Evolutionary conservation across 2,797 vertebrate genomes (phyloP).

Genomic region (Anniella stebbinsi): DNA sequence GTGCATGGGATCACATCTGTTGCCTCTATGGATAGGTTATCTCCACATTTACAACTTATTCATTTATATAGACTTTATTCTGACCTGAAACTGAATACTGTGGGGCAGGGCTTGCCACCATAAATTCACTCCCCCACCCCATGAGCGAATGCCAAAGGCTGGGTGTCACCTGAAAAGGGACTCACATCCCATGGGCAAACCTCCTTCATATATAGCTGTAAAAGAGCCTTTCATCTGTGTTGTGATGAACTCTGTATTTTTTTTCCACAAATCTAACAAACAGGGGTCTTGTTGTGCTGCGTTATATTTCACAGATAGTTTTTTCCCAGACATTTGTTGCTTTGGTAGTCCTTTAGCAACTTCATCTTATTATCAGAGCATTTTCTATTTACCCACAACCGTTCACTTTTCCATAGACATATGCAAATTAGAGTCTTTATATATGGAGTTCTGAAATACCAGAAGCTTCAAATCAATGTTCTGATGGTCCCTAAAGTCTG

Average conservation of each 20-base stretch:
- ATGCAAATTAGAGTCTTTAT: background rate
- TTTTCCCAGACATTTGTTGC: background rate
- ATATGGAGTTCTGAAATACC: conserved; percentile 9
- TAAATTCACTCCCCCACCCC: background rate
- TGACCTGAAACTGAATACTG: too few species aligned
- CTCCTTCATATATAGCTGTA: background rate
- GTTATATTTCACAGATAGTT: background rate
- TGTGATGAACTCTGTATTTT: background rate
- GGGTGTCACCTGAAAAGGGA: background rate
- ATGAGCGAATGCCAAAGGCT: background rate
- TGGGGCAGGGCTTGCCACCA: background rate
- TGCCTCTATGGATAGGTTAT: background rate
- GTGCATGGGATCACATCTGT: background rate
- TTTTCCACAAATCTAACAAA: background rate
- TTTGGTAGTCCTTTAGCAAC: background rate
- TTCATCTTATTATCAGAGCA: background rate
- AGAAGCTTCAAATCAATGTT: conserved; percentile 5
- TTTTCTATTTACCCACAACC: background rate
- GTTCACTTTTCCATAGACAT: background rate
- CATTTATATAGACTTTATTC: background rate
- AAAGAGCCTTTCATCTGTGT: conserved; percentile 10
- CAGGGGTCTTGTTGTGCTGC: background rate
- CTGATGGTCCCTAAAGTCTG: conserved; percentile 37
- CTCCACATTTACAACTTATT: background rate
- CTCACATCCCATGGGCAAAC: background rate